phyloP scores from a whole-genome alignment of 2,797 vertebrate species.

The Thunnus albacares region DNA sequence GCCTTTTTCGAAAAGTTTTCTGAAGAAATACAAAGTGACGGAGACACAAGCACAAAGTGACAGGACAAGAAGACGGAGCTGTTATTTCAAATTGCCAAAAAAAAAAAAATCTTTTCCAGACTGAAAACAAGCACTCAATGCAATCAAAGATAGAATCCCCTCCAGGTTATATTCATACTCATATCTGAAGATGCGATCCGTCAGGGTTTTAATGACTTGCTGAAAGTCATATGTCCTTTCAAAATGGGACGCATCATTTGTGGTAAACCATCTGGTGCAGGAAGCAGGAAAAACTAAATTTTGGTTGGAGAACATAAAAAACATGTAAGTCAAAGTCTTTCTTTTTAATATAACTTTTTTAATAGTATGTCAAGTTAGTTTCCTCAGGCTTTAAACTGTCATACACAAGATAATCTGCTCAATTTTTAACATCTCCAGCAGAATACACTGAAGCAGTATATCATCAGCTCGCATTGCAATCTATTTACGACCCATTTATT shows the following conservation, averaged over 20 bases:
- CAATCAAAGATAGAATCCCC: slow-evolving; percentile 28
- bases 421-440: slow-evolving; percentile 13
- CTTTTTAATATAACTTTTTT: neutral
- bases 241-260: neutral
- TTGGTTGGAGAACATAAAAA: neutral
- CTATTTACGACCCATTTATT: slow-evolving; percentile 12
- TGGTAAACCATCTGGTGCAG: neutral
- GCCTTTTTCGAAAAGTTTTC: slow-evolving; percentile 50
- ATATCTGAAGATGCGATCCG: neutral
- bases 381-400: slow-evolving; percentile 4
- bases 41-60: slow-evolving; percentile 29
- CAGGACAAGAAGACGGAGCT: slow-evolving; percentile 24
- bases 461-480: slow-evolving; percentile 21
- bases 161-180: neutral
- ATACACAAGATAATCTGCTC: slow-evolving; percentile 2
- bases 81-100: slow-evolving; percentile 17
- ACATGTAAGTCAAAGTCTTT: neutral
- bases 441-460: neutral
- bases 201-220: neutral
- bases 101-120: neutral
- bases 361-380: slow-evolving; percentile 15
- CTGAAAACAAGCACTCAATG: slow-evolving; percentile 20
- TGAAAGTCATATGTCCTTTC: slow-evolving; percentile 4
- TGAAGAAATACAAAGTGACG: slow-evolving; percentile 46
- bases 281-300: neutral